phyloP scores from a whole-genome alignment of 2,797 vertebrate species.

The Distichodus sexfasciatus region DNA sequence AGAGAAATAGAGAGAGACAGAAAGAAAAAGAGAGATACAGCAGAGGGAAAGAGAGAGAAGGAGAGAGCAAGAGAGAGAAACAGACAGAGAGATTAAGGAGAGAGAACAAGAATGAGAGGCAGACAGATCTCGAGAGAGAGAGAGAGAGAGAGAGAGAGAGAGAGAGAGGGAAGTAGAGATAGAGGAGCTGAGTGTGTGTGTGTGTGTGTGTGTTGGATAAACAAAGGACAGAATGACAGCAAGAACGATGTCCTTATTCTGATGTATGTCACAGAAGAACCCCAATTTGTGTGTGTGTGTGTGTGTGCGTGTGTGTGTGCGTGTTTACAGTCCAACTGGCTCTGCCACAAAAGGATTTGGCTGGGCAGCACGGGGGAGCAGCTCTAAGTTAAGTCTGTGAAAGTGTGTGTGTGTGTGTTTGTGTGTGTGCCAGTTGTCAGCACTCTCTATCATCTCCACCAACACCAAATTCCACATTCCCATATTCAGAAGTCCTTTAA shows the following conservation, averaged over 20 bases:
- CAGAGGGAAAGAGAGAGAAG: not conserved
- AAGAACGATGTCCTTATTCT: constrained; percentile 3
- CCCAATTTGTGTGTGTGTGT: too few relatives aligned
- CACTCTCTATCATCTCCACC: too few relatives aligned
- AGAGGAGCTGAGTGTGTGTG: not conserved
- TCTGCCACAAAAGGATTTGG: too few relatives aligned
- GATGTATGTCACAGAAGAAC: too few relatives aligned
- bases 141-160: constrained; percentile 10
- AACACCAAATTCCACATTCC: too few relatives aligned
- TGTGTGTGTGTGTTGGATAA: not conserved
- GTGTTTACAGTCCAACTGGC: too few relatives aligned
- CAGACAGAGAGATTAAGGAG: not conserved
- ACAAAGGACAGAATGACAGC: not conserved
- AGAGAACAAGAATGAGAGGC: constrained; percentile 9
- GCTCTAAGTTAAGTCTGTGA: too few relatives aligned
- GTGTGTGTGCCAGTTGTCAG: too few relatives aligned
- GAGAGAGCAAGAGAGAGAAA: not conserved
- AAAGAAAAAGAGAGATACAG: constrained; percentile 4
- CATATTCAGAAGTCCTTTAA: too few relatives aligned
- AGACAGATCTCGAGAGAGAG: constrained; percentile 13
- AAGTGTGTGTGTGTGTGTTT: too few relatives aligned
- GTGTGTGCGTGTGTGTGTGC: too few relatives aligned
- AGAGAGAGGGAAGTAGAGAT: not conserved
- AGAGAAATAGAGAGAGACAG: not conserved
- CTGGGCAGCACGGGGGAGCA: too few relatives aligned